Evolutionary conservation across 2,888 invertebrate genomes (phyloP).

Genomic region (Nomada goodeniana): DNA sequence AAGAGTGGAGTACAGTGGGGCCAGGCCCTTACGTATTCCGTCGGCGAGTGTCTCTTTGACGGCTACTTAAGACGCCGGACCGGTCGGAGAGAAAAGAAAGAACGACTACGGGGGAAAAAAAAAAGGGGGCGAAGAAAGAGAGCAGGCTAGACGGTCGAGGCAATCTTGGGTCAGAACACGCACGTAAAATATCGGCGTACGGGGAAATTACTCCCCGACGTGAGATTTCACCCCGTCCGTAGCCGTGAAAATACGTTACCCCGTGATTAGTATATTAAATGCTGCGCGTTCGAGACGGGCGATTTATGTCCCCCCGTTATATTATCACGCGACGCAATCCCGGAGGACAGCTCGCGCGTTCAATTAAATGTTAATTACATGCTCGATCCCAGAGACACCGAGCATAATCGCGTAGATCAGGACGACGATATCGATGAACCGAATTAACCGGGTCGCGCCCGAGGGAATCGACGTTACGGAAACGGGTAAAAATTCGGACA

Average conservation of each 20-base stretch:
- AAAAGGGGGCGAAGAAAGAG: conserved; percentile 25
- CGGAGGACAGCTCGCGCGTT: not conserved
- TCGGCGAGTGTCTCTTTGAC: conserved; percentile 73
- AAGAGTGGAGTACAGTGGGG: conserved; percentile 44
- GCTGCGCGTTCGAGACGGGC: conserved; percentile 49
- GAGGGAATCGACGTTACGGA: not conserved
- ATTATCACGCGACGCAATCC: not conserved
- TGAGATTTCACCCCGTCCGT: conserved; percentile 76
- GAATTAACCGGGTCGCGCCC: not conserved
- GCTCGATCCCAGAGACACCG: not conserved
- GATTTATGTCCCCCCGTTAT: conserved; percentile 42
- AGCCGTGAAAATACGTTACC: conserved; percentile 73
- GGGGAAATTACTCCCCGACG: conserved; percentile 82
- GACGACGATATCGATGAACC: not conserved
- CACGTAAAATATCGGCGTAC: conserved; percentile 81
- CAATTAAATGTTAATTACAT: conserved; percentile 31
- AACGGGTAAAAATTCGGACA: conserved; percentile 36
- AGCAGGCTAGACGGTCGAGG: conserved; percentile 61
- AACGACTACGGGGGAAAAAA: conserved; percentile 38
- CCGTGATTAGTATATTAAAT: conserved; percentile 77
- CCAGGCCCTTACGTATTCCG: conserved; percentile 72
- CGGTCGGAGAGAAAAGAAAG: conserved; percentile 54
- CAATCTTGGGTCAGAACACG: conserved; percentile 80
- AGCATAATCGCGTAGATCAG: not conserved
- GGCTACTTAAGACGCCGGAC: conserved; percentile 73